Evolutionary conservation across 2,113 vertebrate species (phyloP).

Genomic region (Actenoides hombroni): DNA sequence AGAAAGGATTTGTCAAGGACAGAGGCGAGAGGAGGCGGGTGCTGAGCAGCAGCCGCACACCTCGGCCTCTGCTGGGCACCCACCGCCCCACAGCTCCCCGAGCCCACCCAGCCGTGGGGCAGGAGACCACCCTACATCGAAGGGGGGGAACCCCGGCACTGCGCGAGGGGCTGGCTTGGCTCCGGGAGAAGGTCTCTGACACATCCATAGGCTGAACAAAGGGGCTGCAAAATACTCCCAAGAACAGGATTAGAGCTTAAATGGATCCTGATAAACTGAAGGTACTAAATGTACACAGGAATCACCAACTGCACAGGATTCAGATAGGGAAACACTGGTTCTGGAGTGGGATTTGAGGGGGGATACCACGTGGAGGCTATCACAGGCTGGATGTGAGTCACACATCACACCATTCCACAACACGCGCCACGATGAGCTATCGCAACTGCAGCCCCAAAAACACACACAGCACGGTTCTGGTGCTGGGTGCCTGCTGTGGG

Average conservation of each 20-base stretch:
- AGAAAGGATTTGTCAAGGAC: neutral
- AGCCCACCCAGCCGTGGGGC: neutral
- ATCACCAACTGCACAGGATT: neutral
- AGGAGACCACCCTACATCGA: too few relatives aligned
- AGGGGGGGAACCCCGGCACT: too few relatives aligned
- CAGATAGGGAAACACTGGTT: neutral
- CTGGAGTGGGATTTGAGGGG: neutral
- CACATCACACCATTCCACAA: neutral
- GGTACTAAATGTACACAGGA: neutral
- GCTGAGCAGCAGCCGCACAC: neutral
- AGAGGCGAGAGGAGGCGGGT: neutral
- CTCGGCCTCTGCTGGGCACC: neutral
- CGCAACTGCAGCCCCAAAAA: neutral
- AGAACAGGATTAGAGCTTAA: neutral
- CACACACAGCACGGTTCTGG: neutral
- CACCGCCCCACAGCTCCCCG: rapidly evolving
- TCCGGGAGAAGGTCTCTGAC: neutral
- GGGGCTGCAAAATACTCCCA: neutral
- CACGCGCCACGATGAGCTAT: neutral
- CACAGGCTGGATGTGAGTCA: neutral
- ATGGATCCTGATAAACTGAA: neutral
- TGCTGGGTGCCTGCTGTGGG: neutral
- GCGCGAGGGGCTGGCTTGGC: neutral
- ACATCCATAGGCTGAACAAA: neutral
- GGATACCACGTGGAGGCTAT: neutral